phyloP scores from a whole-genome alignment of 2,888 invertebrate species.

The Tuta absoluta region DNA sequence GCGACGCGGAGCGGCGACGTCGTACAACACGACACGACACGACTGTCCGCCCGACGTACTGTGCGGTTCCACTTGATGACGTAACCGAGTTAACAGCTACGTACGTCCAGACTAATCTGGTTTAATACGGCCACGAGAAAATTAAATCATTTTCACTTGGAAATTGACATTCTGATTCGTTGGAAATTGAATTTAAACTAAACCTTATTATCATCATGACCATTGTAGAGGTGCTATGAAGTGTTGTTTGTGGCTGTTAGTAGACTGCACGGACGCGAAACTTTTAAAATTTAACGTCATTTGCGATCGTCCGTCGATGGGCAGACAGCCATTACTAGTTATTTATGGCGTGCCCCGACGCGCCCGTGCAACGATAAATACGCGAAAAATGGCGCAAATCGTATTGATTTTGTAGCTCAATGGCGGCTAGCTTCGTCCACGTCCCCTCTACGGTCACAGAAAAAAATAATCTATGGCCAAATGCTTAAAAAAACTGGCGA shows the following conservation, averaged over 20 bases:
- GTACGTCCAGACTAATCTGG: conserved; percentile 4
- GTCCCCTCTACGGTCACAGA: not conserved
- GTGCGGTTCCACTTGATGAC: conserved; percentile 10
- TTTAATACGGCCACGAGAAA: not conserved
- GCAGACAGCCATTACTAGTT: conserved; percentile 30
- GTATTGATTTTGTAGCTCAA: conserved; percentile 26
- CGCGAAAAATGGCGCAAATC: conserved; percentile 26
- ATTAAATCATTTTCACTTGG: not conserved
- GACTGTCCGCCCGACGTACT: not conserved
- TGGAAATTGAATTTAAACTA: not conserved
- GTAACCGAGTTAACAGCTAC: conserved; percentile 5
- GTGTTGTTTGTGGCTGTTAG: not conserved
- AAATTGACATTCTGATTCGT: not conserved
- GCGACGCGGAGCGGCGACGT: not conserved
- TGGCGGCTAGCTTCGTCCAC: not conserved
- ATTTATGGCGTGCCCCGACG: conserved; percentile 30
- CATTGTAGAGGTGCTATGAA: not conserved
- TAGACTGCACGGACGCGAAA: conserved; percentile 25
- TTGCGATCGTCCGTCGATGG: conserved; percentile 20
- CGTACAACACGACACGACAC: too few species aligned
- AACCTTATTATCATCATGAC: not conserved
- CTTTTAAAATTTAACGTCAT: conserved; percentile 31
- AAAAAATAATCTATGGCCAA: not conserved
- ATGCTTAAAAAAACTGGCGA: not conserved
- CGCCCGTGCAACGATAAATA: conserved; percentile 26